A percentile compares a stretch with the other conserved stretches of the same genome.
Conservation (phyloP, 2,797 vertebrate species). For the Melopsittacus undulatus region DNA sequence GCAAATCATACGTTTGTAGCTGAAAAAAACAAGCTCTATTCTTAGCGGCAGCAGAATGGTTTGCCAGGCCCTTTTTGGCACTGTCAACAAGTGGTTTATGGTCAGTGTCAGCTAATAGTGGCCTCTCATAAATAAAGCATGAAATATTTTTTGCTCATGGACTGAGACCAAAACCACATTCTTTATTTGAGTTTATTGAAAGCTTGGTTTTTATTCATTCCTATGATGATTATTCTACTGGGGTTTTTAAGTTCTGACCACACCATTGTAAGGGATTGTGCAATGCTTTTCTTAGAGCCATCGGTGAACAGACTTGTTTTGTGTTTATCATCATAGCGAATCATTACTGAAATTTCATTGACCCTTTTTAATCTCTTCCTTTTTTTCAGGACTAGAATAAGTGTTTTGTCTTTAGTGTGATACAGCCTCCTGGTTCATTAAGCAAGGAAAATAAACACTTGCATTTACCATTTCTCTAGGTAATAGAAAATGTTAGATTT, state of each 20-base stretch:
- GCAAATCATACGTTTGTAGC: conserved; percentile 41
- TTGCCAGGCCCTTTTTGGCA: conserved; percentile 55
- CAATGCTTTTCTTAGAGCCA: conserved; percentile 41
- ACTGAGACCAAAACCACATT: conserved; percentile 40
- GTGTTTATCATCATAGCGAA: conserved; percentile 42
- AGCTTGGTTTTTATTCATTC: background rate
- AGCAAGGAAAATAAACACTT: background rate
- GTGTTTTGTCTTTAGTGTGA: background rate
- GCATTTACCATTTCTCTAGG: background rate
- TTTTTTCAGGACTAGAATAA: background rate
- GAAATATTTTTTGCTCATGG: conserved; percentile 17
- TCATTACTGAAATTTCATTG: background rate
- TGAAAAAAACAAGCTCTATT: conserved; percentile 52
- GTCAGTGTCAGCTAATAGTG: conserved; percentile 58
- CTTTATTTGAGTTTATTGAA: conserved; percentile 45
- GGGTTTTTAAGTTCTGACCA: conserved; percentile 7
- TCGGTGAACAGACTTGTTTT: conserved; percentile 22
- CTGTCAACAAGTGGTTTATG: conserved; percentile 63
- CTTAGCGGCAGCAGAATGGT: background rate
- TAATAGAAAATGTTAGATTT: background rate
- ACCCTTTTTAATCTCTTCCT: background rate
- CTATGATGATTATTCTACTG: conserved; percentile 8
- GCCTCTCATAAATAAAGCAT: conserved; percentile 54
- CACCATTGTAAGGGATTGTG: conserved; percentile 22
- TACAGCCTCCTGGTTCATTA: background rate